phyloP scores from a whole-genome alignment of 64 coral and sea anemone species.

The Porites australiensis region DNA sequence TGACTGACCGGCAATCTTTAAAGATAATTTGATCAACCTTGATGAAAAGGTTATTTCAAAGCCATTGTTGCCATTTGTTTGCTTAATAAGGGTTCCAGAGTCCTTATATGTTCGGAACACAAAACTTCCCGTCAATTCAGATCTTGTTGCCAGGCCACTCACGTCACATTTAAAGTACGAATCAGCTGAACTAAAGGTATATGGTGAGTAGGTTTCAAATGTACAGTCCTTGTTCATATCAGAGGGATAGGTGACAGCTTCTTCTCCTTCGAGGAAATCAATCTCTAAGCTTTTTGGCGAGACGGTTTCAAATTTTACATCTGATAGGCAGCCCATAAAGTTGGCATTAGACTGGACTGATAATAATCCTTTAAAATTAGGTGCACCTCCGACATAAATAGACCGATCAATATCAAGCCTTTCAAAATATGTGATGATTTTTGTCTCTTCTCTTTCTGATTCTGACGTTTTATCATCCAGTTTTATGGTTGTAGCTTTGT shows the following conservation, averaged over 20 bases:
- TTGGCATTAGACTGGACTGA: slow-evolving; percentile 42
- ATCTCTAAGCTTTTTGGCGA: neutral
- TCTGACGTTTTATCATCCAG: neutral
- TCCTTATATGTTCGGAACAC: slow-evolving; percentile 61
- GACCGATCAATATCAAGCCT: slow-evolving; percentile 36
- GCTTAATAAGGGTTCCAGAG: slow-evolving; percentile 16
- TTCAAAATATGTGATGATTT: slow-evolving; percentile 27
- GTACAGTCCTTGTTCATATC: slow-evolving; percentile 33
- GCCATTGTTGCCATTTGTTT: neutral
- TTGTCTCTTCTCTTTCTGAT: neutral
- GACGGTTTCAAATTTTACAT: neutral
- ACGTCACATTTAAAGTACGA: slow-evolving; percentile 6
- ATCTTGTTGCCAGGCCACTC: neutral
- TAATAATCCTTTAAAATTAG: slow-evolving; percentile 6
- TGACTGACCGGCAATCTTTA: neutral
- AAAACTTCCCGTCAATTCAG: neutral
- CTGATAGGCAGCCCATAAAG: slow-evolving; percentile 52
- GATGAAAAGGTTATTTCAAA: neutral
- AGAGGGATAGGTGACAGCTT: neutral
- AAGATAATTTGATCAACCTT: neutral
- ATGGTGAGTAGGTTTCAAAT: neutral
- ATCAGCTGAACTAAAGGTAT: slow-evolving; percentile 13
- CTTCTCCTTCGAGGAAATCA: neutral
- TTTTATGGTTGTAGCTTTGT: neutral
- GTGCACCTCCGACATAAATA: slow-evolving; percentile 56